These are phyloP conservation scores for Pimpla rufipes DNA, from an alignment of 2,888 invertebrate genomes.

Conservation along the genomic window DNA sequence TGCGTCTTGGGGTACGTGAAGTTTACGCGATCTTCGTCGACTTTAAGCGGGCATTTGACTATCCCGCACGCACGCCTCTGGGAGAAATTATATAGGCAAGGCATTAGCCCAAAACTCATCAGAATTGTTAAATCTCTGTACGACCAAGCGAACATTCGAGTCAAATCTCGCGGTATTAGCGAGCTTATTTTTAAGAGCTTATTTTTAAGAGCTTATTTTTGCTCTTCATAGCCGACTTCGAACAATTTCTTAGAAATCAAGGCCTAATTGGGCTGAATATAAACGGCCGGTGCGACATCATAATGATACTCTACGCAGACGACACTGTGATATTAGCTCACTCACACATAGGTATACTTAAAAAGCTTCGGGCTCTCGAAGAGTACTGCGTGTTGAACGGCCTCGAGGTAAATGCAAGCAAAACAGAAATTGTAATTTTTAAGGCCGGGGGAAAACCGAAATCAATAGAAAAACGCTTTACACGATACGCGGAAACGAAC, in stretches of 20 bases:
- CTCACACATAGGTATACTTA: neutral
- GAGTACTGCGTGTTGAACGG: neutral
- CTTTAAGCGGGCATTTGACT: conserved; percentile 57
- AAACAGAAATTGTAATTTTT: conserved; percentile 12
- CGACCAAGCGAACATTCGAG: neutral
- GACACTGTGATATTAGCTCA: conserved; percentile 1
- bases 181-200: neutral
- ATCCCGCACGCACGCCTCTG: conserved; percentile 47
- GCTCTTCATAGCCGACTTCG: conserved; percentile 3
- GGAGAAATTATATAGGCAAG: conserved; percentile 50
- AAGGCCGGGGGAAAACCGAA: conserved; percentile 6
- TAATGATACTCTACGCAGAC: neutral
- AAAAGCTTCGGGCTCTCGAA: neutral
- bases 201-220: neutral
- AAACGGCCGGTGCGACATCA: neutral
- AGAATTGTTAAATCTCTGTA: conserved; percentile 43
- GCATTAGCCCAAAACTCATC: conserved; percentile 53
- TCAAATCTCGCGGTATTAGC: neutral
- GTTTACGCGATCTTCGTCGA: conserved; percentile 59
- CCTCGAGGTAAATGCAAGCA: neutral
- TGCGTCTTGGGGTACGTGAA: conserved; percentile 24
- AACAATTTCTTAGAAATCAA: neutral
- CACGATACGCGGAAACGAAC: neutral
- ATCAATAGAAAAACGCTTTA: neutral
- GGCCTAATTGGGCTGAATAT: neutral